These are phyloP conservation scores for Zaprionus vittiger DNA, from an alignment of 1,140 invertebrate species.

Conservation along the genomic window DNA sequence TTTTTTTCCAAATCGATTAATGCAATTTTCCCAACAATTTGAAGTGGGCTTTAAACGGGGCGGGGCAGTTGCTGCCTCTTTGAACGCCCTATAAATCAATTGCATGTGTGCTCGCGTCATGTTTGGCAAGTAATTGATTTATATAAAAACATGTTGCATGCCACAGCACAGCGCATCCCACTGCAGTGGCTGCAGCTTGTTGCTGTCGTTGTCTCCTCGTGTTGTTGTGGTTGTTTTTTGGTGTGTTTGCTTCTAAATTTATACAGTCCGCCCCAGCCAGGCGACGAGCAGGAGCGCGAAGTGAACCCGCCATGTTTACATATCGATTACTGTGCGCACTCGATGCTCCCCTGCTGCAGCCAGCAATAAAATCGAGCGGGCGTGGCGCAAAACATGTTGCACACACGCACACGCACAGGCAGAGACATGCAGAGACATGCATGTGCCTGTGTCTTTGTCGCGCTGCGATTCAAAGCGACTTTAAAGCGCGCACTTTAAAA, in stretches of 20 bases:
- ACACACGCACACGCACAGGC: conserved; percentile 27
- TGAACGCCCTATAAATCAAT: conserved; percentile 51
- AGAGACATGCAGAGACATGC: conserved; percentile 30
- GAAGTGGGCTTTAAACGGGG: conserved; percentile 5
- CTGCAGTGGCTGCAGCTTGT: conserved; percentile 47
- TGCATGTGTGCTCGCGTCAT: conserved; percentile 45
- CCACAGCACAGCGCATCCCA: conserved; percentile 68
- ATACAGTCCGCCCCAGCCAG: conserved; percentile 47
- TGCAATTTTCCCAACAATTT: conserved; percentile 19
- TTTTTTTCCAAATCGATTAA: neutral
- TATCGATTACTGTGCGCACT: conserved; percentile 73
- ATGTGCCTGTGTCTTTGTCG: conserved; percentile 24
- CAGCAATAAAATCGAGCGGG: conserved; percentile 61
- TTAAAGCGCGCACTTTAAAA: conserved; percentile 48
- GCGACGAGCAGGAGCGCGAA: conserved; percentile 24
- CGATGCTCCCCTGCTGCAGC: conserved; percentile 18
- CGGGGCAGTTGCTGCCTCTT: neutral
- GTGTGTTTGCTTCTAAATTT: conserved; percentile 71
- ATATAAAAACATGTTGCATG: conserved; percentile 81
- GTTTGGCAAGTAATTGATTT: conserved; percentile 81
- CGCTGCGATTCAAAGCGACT: conserved; percentile 24
- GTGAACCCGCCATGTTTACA: conserved; percentile 75
- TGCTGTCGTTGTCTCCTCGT: conserved; percentile 24
- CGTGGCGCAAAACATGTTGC: conserved; percentile 61
- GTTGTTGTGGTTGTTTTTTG: conserved; percentile 32